A percentile compares a stretch with the other conserved stretches of the same genome.
These are phyloP conservation scores for Habroteleia sp. DNA, from an alignment of 2,888 invertebrate species.

Conservation along the genomic window DNA sequence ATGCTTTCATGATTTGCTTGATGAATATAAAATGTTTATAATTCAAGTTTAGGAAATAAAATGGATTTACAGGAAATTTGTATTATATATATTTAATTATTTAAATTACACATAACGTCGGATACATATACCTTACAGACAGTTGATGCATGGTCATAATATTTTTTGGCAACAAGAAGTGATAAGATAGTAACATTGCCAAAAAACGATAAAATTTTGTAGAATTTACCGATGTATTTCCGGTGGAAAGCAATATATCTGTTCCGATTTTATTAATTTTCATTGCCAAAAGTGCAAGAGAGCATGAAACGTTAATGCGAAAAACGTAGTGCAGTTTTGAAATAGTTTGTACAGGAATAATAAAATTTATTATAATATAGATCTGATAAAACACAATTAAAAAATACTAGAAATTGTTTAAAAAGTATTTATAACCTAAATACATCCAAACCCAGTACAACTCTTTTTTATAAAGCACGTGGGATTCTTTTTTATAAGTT, in stretches of 20 bases:
- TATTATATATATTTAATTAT: no score
- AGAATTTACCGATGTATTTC: conserved; percentile 31
- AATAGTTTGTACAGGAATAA: conserved; percentile 16
- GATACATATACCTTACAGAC: no score
- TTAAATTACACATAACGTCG: no score
- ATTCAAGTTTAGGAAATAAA: no score
- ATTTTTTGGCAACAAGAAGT: conserved; percentile 47
- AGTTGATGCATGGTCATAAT: conserved; percentile 29
- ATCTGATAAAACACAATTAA: conserved; percentile 5
- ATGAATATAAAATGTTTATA: no score
- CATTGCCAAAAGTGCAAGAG: conserved; percentile 42
- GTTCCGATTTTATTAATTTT: conserved; percentile 41
- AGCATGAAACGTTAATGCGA: conserved; percentile 35
- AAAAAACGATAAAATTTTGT: conserved; percentile 37
- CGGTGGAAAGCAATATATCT: conserved; percentile 25
- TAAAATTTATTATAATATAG: conserved; percentile 17
- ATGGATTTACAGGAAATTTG: no score
- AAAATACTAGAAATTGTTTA: conserved; percentile 21
- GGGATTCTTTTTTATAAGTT: no score
- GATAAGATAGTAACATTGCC: conserved; percentile 40
- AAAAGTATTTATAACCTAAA: no score
- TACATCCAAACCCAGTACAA: no score
- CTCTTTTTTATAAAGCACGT: no score
- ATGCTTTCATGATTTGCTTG: no score
- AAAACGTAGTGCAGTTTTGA: conserved; percentile 15